A percentile compares a stretch with the other conserved stretches of the same genome.
phyloP scores from a whole-genome alignment of 2,797 vertebrate genomes.

The Micropoecilia bifurca region DNA sequence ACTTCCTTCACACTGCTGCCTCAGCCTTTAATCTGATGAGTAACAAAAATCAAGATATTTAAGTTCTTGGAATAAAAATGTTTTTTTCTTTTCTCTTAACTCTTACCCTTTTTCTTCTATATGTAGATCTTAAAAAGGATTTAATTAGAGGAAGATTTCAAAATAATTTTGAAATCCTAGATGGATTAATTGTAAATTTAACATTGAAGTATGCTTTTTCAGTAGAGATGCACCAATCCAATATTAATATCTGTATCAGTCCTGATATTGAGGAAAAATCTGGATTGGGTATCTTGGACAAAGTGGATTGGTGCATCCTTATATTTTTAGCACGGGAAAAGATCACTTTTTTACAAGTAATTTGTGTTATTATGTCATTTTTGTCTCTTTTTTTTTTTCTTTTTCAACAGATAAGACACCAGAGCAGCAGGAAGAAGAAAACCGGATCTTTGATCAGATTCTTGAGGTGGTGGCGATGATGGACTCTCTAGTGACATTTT shows the following conservation, averaged over 20 bases:
- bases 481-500: conserved; percentile 87
- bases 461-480: conserved; percentile 91
- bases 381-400: not conserved
- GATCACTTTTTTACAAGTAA: not conserved
- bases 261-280: too few relatives aligned
- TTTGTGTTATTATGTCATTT: not conserved
- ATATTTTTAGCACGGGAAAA: not conserved
- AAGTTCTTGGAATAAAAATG: not conserved
- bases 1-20: not conserved
- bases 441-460: conserved; percentile 83
- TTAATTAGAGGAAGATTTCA: too few relatives aligned
- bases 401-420: conserved; percentile 84
- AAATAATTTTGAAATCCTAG: not conserved
- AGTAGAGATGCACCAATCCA: too few relatives aligned
- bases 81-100: not conserved
- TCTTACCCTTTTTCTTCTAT: not conserved
- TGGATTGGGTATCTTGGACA: too few relatives aligned
- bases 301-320: too few relatives aligned
- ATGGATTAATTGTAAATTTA: not conserved
- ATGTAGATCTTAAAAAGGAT: not conserved
- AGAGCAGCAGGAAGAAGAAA: conserved; percentile 80
- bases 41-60: not conserved
- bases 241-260: too few relatives aligned
- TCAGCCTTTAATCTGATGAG: not conserved
- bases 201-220: not conserved